Percentiles rank a stretch among this genome's conserved stretches.
phyloP scores from a whole-genome alignment of 1,140 invertebrate species.

The fruit fly (Drosophila melanogaster) region Release_6_plus_ISO1_MT NC_004354.4:12927501-12928000 shows the following conservation, averaged over 20 bases:
- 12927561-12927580: not conserved
- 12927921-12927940: conserved; percentile 14
- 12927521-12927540: not conserved
- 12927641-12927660: conserved; percentile 13
- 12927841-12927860: conserved; percentile 30
- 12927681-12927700: conserved; percentile 8
- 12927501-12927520: no score
- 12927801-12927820: conserved; percentile 60
- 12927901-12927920: conserved; percentile 33
- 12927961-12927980: conserved; percentile 35
- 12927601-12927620: conserved; percentile 3
- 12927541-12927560: not conserved
- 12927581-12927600: not conserved
- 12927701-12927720: conserved; percentile 1
- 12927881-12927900: conserved; percentile 10
- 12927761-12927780: conserved; percentile 10
- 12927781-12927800: conserved; percentile 39
- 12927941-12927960: conserved; percentile 5
- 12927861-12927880: conserved; percentile 39
- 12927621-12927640: not conserved
- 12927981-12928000: conserved; percentile 25
- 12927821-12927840: conserved; percentile 13
- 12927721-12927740: conserved; percentile 8
- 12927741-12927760: conserved; percentile 30
- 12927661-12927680: conserved; percentile 6